Evolutionary conservation across 2,113 vertebrate species (phyloP), one percentile per base, ranked within the genome.

Genomic region (Dermatemys mawii): DNA sequence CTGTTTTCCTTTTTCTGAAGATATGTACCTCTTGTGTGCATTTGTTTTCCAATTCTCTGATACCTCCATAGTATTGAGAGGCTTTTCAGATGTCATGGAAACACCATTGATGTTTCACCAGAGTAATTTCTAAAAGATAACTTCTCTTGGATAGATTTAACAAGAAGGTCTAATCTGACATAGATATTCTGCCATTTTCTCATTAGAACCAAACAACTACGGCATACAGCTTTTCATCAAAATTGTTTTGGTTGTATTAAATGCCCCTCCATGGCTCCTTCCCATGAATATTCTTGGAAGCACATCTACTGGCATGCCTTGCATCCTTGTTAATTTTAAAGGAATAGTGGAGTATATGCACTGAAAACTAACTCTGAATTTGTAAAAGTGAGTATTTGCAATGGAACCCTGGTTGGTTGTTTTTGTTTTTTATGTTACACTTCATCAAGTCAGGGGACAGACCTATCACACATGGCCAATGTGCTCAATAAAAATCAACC

Each of bases 401-500:
- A 11, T 13, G 50, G 6, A 8, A 49, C 5, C 29, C 78, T 13
- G n/a, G n/a, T n/a, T n/a, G n/a, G n/a, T n/a, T n/a, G 10, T 3
- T 21, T 1, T 12, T 5, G 49, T 32, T 63, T 16, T 49, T 81
- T 13, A 35, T 2, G 17, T 67, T 67, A 35, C 35, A 67, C n/a
- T 70, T 70, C 14, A 19, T 70, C 35, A 14, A 12, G 44, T 70
- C 27, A 57, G 55, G 17, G 3, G 10, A 32, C 50, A 86, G 83
- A 49, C 5, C 1, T 5, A 24, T 46, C 78, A 19, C 5, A 1
- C 12, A 0, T 11, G 5, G 26, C 27, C 26, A 26, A 87, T 53
- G 8, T 3, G 73, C 48, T 67, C 41, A 78, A 26, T 38, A 46
- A 60, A 5, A 63, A 60, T 11, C 44, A 49, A 7, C 41, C 11